Conservation (phyloP, 1,140 invertebrate genomes). For the Acromyrmex charruanus region DNA sequence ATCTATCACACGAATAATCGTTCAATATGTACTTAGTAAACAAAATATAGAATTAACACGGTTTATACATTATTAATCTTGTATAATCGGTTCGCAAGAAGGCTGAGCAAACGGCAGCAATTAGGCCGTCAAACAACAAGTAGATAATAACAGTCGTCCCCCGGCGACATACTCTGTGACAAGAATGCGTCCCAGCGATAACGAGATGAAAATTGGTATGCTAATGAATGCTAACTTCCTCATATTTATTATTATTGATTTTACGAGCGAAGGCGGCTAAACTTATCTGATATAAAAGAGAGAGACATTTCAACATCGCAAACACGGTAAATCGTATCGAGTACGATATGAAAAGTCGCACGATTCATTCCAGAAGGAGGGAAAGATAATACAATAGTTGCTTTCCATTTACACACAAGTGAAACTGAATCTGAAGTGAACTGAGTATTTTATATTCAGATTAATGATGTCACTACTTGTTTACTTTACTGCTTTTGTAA, state of each 20-base stretch:
- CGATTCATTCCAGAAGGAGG: background rate
- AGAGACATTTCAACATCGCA: background rate
- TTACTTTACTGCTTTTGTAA: no score
- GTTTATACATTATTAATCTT: constrained; percentile 33
- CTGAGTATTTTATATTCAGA: no score
- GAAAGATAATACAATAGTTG: background rate
- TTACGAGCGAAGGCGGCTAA: no score
- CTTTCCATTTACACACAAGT: no score
- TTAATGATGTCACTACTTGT: no score
- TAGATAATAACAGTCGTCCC: background rate
- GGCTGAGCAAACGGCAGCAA: constrained; percentile 20
- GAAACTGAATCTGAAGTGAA: no score
- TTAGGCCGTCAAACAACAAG: constrained; percentile 6
- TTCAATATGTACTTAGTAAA: background rate
- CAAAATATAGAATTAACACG: background rate
- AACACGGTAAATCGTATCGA: background rate
- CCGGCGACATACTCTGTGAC: no score
- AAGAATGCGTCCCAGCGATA: background rate
- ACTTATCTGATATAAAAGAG: background rate
- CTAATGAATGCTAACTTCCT: constrained; percentile 18
- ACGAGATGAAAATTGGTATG: constrained; percentile 32
- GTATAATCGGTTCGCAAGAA: constrained; percentile 27
- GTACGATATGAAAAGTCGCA: background rate
- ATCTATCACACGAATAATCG: background rate
- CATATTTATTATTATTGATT: background rate